Percentiles rank a stretch among this genome's conserved stretches.
Evolutionary conservation across 37 sponge, comb jelly and placozoan genomes (phyloP).

Genomic region (Tethya wilhelma): DNA sequence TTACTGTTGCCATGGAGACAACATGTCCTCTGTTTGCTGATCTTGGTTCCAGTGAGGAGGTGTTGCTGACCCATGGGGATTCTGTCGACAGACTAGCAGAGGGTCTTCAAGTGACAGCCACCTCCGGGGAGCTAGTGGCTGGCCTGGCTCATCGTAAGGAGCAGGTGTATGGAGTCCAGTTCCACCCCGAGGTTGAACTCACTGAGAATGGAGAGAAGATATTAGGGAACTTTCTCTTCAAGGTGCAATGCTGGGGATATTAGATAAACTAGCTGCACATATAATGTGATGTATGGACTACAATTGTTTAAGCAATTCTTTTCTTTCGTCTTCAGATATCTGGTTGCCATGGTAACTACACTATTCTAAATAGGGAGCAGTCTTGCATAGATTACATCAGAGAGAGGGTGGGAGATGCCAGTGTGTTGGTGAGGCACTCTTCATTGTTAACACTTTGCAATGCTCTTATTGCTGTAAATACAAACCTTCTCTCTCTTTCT

Average conservation of each 20-base stretch:
- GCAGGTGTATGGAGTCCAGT: slow-evolving; percentile 88
- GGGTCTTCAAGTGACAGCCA: slow-evolving; percentile 27
- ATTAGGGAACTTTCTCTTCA: slow-evolving; percentile 82
- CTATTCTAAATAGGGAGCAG: slow-evolving; percentile 41
- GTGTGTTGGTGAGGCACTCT: slow-evolving; percentile 66
- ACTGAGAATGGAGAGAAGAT: slow-evolving; percentile 69
- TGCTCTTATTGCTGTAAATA: not conserved
- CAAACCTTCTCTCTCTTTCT: not conserved
- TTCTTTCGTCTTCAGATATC: slow-evolving; percentile 34
- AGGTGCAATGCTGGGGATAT: slow-evolving; percentile 12
- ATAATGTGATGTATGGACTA: not conserved
- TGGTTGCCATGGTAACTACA: slow-evolving; percentile 49
- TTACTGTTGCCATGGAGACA: slow-evolving; percentile 14
- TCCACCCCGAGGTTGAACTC: slow-evolving; percentile 92
- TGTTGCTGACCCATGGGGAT: slow-evolving; percentile 91
- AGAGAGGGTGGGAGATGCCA: slow-evolving; percentile 59
- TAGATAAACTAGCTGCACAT: not conserved
- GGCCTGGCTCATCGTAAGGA: slow-evolving; percentile 60
- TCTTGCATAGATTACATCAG: slow-evolving; percentile 74
- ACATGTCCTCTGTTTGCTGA: slow-evolving; percentile 44
- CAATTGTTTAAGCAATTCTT: not conserved
- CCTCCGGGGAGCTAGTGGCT: slow-evolving; percentile 55
- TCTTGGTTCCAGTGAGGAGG: slow-evolving; percentile 50
- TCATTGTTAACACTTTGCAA: not conserved
- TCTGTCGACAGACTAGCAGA: slow-evolving; percentile 46